Base-by-base conservation (phyloP, 2,797 vertebrate genomes). In the Muraenolepis orangiensis region DNA sequence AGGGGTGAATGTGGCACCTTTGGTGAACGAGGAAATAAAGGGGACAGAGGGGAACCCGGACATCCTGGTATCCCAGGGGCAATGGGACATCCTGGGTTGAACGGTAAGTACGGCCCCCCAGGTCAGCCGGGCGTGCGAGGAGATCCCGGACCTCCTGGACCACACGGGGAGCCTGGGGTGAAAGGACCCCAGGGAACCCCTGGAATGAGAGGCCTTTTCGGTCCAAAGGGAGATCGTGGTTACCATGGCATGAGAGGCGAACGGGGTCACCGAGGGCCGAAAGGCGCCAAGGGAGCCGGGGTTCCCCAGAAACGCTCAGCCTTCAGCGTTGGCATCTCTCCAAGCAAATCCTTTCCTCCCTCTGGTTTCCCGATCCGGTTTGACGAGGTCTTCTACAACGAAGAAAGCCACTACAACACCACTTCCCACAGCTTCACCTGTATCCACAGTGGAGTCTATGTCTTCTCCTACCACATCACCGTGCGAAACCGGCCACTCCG, bases 391-490 rank as follows among this genome's bases (percentile, higher is more conserved):
- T 91, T 98, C 81, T 97, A 96, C 92, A 95, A 99, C 0, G 95
- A 95, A 5, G 95, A 96, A 69, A 93, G 91, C 75, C 93, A 95
- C 71, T 99, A 98, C 32, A 95, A 95, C 28, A 83, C 95, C 0
- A 76, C 88, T 69, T 94, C 94, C 0, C 96, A 94, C 76, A 97
- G 95, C 78, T 99, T 99, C 87, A 96, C 93, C 68, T 99, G 98
- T 57, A 92, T 93, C 7, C 79, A 96, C 77, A 85, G 96, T 0
- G 98, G 98, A 6, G 94, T 95, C 0, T 99, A 99, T 0, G 88
- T 98, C 61, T 99, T 99, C 73, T 95, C 98, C 80, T 99, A 96
- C 85, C 97, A 98, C 16, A 90, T 99, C 83, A 98, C 98, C 0
- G 96, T 99, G 28, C 94, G 96, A 36, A 97, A 95, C 34, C 93